Base-by-base conservation (phyloP, 2,888 invertebrate species). In the Papilio gigon region DNA sequence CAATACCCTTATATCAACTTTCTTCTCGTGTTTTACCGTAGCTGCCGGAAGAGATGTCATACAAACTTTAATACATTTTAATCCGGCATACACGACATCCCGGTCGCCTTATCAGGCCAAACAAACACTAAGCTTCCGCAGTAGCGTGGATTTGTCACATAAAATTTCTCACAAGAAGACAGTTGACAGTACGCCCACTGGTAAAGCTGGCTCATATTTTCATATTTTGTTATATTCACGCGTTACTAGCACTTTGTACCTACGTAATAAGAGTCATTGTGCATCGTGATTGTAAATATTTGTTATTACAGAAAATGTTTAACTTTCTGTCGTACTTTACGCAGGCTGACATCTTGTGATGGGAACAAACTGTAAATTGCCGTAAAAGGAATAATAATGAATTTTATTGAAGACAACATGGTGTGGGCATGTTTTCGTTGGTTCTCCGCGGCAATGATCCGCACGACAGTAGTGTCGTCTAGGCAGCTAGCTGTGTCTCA, bases 41-140 rank as follows among this genome's bases (percentile, higher is more conserved):
- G 17, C n/a, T 56, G 40, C n/a, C 64, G 64, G 53, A 64, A 64
- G 14, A 64, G 14, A 20, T 53, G 12, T 40, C 2, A 27, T 25
- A 33, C 30, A 56, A 8, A n/a, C 4, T 40, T 35, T 17, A 53
- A 63, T 37, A 27, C n/a, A 27, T 40, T 53, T 37, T 53, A 53
- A 64, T 56, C 25, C 40, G 20, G n/a, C 27, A 14, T 14, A 60
- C 42, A 42, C 37, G 27, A 27, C 17, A n/a, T 14, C n/a, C 53
- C 62, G 47, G 44, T 22, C 5, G 44, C 30, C 33, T 47, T 63
- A 63, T 63, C 63, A 53, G 27, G 64, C 22, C n/a, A 64, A 64
- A 53, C 50, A 50, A 50, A 64, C 53, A 37, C 20, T 64, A 53
- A 64, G 64, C 64, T 40, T 64, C 64, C 27, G 53, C 53, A 37